phyloP scores from a whole-genome alignment of 2,113 vertebrate genomes.

The Eulemur rufifrons region DNA sequence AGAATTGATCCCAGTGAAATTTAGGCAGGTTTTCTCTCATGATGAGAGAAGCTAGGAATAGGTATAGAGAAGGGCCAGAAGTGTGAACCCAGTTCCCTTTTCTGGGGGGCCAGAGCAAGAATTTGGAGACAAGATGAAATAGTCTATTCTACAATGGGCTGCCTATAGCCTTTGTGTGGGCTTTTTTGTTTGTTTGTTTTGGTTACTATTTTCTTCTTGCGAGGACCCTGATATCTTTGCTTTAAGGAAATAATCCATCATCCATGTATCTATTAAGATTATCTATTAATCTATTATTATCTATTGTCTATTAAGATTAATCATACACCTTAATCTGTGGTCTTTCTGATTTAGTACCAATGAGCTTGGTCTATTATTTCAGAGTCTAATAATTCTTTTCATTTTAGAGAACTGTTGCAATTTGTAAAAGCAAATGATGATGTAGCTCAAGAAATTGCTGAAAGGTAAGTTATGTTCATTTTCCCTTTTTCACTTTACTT shows the following conservation, averaged over 20 bases:
- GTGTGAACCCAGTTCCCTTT: neutral
- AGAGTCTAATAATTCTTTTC: constrained; percentile 49
- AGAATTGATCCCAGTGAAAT: neutral
- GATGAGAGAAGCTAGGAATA: neutral
- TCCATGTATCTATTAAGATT: neutral
- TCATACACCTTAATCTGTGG: neutral
- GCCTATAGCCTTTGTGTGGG: neutral
- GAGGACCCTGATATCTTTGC: neutral
- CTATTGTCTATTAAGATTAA: neutral
- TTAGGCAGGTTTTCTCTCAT: neutral
- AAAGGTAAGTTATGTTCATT: constrained; percentile 86
- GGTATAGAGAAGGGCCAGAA: neutral
- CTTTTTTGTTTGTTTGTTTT: neutral
- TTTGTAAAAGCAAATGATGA: constrained; percentile 95
- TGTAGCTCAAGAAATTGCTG: constrained; percentile 91
- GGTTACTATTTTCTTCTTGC: neutral
- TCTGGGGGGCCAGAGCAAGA: neutral
- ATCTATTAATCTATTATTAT: too few relatives aligned
- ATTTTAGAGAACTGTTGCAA: constrained; percentile 91
- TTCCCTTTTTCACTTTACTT: constrained; percentile 23
- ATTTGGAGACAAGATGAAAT: neutral
- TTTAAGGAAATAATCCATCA: neutral
- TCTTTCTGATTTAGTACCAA: constrained; percentile 22
- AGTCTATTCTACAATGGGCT: neutral
- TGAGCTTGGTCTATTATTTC: neutral